A percentile compares a stretch with the other conserved stretches of the same genome.
Evolutionary conservation across 2,113 vertebrate species (phyloP).

Genomic region (Daboia siamensis): DNA sequence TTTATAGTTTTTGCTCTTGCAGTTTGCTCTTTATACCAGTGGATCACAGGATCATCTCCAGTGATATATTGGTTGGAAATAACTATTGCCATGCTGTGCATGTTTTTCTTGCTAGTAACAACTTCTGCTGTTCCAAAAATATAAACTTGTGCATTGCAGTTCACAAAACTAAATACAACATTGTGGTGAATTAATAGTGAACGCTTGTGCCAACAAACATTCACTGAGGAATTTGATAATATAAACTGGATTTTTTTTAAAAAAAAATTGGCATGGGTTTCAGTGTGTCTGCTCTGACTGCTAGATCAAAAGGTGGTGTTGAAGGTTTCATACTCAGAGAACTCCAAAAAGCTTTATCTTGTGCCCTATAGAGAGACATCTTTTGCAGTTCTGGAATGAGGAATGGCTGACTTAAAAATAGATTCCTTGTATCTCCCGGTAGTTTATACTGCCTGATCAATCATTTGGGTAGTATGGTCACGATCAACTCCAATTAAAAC

Average conservation of each 20-base stretch:
- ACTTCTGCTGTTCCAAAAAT: background rate
- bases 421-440: background rate
- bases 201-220: background rate
- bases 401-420: background rate
- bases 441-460: too few species aligned
- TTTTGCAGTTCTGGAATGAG: background rate
- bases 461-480: too few species aligned
- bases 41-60: background rate
- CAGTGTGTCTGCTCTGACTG: conserved; percentile 33
- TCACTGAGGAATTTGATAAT: conserved; percentile 2
- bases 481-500: too few species aligned
- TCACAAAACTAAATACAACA: background rate
- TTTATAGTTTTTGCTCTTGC: background rate
- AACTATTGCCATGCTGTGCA: conserved; percentile 14
- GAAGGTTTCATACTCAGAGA: background rate
- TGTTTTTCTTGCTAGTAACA: conserved; percentile 14
- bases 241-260: background rate
- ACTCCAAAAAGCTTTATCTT: background rate
- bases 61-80: conserved; percentile 33
- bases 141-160: background rate
- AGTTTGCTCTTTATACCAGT: background rate
- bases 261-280: conserved; percentile 44
- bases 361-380: background rate
- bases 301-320: background rate
- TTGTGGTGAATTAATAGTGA: background rate